Conservation (phyloP, 2,888 invertebrate genomes). For the Craniophora ligustri region DNA sequence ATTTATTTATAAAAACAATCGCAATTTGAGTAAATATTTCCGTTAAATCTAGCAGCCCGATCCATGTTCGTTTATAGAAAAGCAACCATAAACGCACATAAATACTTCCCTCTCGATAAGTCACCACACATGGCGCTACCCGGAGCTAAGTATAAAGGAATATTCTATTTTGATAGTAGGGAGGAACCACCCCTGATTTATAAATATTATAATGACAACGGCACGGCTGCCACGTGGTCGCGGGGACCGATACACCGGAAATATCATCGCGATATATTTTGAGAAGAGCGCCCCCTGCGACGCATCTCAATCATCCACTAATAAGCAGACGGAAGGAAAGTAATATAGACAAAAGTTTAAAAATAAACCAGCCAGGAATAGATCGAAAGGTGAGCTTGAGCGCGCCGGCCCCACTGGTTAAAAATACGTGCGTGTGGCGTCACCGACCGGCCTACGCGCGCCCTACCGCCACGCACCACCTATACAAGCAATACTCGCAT, state of each 20-base stretch:
- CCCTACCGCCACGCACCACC: conserved; percentile 60
- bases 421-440: conserved; percentile 75
- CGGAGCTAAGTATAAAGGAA: conserved; percentile 40
- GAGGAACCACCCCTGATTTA: conserved; percentile 58
- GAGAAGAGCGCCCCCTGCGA: conserved; percentile 85
- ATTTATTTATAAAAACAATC: conserved; percentile 1
- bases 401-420: conserved; percentile 82
- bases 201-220: conserved; percentile 64
- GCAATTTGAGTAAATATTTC: conserved; percentile 18
- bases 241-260: conserved; percentile 73
- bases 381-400: conserved; percentile 87
- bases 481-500: conserved; percentile 26
- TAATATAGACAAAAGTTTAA: conserved; percentile 88
- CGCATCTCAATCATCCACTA: conserved; percentile 87
- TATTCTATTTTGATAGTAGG: conserved; percentile 50
- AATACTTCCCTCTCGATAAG: conserved; percentile 40
- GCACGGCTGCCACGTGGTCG: conserved; percentile 68
- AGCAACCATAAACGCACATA: conserved; percentile 41
- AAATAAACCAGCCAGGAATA: conserved; percentile 83
- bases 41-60: conserved; percentile 31
- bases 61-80: conserved; percentile 41
- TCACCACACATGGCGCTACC: conserved; percentile 47
- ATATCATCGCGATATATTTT: conserved; percentile 80
- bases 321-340: conserved; percentile 87
- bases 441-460: conserved; percentile 74